A percentile compares a stretch with the other conserved stretches of the same genome.
Conservation (phyloP, 2,797 vertebrate genomes). For the Premnoplex brunnescens region DNA sequence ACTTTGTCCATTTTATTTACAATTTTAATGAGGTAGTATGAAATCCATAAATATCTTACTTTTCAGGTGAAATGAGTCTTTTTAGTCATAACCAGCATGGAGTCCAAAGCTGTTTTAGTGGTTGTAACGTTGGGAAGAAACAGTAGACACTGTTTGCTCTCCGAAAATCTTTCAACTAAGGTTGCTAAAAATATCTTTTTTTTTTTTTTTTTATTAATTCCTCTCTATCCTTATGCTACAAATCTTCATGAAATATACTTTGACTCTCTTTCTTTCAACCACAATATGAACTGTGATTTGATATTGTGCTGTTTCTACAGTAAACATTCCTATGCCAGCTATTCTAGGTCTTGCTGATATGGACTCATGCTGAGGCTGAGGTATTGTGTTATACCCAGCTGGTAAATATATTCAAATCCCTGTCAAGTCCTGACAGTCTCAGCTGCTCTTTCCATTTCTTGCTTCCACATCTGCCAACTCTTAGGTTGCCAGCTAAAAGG, state of each 20-base stretch:
- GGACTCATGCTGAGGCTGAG: not conserved
- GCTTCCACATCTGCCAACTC: not conserved
- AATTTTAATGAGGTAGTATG: not conserved
- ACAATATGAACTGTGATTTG: not conserved
- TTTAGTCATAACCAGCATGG: not conserved
- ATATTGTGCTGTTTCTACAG: not conserved
- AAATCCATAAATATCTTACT: not conserved
- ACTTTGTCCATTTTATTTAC: not conserved
- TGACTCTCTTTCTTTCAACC: not conserved
- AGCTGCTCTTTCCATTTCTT: not conserved
- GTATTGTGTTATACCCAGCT: not conserved
- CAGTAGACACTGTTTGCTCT: not conserved
- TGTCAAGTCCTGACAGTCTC: not conserved
- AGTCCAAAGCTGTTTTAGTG: not conserved
- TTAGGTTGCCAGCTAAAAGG: not conserved
- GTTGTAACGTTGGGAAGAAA: not conserved
- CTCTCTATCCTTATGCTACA: not conserved
- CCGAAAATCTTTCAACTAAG: not conserved
- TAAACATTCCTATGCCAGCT: not conserved
- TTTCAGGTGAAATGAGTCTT: not conserved
- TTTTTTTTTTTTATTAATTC: not conserved
- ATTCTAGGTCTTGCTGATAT: not conserved
- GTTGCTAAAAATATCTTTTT: not conserved
- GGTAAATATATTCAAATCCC: not conserved
- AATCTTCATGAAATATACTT: not conserved